Conservation (phyloP, 2,888 invertebrate genomes). For the Herminia tarsipennalis region DNA sequence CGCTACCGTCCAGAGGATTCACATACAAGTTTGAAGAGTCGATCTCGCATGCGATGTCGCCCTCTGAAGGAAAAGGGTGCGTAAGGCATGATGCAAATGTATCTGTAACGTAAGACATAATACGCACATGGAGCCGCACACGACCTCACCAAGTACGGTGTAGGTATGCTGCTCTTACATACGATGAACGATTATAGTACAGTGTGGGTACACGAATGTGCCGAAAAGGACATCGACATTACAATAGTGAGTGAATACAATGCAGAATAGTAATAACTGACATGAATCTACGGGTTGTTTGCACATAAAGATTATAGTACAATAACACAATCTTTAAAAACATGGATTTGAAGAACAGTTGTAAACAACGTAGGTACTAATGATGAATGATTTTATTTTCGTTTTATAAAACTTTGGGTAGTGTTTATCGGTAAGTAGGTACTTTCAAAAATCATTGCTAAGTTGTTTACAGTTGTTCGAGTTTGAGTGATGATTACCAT, state of each 20-base stretch:
- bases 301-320: slow-evolving; percentile 23
- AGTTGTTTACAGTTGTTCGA: slow-evolving; percentile 46
- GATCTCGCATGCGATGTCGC: slow-evolving; percentile 89
- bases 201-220: slow-evolving; percentile 23
- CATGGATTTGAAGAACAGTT: slow-evolving; percentile 23
- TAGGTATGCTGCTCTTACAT: slow-evolving; percentile 33
- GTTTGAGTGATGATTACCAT: slow-evolving; percentile 19
- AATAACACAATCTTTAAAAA: slow-evolving; percentile 3
- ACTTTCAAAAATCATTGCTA: background rate
- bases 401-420: no score
- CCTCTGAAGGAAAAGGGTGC: slow-evolving; percentile 96
- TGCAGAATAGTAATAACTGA: slow-evolving; percentile 15
- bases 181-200: slow-evolving; percentile 18
- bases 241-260: slow-evolving; percentile 31
- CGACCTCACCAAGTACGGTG: slow-evolving; percentile 52
- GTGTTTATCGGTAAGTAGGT: background rate
- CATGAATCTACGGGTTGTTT: slow-evolving; percentile 26
- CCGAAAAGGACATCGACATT: slow-evolving; percentile 28
- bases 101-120: slow-evolving; percentile 91
- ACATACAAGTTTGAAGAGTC: slow-evolving; percentile 95
- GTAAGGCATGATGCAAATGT: slow-evolving; percentile 99
- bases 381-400: no score
- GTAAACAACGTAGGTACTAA: slow-evolving; percentile 46
- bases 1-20: slow-evolving; percentile 92
- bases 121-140: slow-evolving; percentile 78